Percentiles rank a stretch among this genome's conserved stretches.
Conservation (phyloP, 2,797 vertebrate genomes). For the Pipistrellus pipistrellus region DNA sequence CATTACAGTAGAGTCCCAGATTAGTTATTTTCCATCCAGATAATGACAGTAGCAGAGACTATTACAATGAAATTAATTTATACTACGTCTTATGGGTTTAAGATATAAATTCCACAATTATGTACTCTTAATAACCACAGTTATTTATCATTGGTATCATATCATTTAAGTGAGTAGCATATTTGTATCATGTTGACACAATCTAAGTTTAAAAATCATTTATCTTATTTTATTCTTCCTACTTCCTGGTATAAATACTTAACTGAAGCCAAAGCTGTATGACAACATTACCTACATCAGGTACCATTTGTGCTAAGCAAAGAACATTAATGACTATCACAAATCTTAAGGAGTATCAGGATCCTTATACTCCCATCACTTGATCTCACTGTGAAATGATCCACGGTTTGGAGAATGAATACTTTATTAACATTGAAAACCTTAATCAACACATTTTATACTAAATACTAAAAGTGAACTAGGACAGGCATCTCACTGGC, state of each 20-base stretch:
- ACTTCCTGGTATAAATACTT: neutral
- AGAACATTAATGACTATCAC: constrained; percentile 55
- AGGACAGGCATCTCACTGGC: neutral
- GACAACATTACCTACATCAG: constrained; percentile 5
- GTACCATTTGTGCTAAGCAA: constrained; percentile 62
- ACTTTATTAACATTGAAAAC: constrained; percentile 34
- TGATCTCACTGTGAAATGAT: neutral
- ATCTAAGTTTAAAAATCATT: neutral
- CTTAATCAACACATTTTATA: neutral
- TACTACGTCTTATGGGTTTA: neutral
- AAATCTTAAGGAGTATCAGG: constrained; percentile 40
- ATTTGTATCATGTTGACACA: neutral
- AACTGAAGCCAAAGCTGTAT: neutral
- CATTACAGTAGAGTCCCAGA: neutral
- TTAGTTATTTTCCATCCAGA: neutral
- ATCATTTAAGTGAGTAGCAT: neutral
- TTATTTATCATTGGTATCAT: neutral
- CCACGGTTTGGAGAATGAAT: neutral
- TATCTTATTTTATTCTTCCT: constrained; percentile 38
- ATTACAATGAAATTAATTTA: neutral
- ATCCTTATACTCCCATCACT: neutral
- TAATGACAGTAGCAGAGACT: neutral
- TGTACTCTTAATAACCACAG: neutral
- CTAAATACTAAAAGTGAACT: neutral
- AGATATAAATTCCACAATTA: constrained; percentile 9